Base-by-base conservation (phyloP, 2,113 vertebrate species). In the Rhinogobius similis region DNA sequence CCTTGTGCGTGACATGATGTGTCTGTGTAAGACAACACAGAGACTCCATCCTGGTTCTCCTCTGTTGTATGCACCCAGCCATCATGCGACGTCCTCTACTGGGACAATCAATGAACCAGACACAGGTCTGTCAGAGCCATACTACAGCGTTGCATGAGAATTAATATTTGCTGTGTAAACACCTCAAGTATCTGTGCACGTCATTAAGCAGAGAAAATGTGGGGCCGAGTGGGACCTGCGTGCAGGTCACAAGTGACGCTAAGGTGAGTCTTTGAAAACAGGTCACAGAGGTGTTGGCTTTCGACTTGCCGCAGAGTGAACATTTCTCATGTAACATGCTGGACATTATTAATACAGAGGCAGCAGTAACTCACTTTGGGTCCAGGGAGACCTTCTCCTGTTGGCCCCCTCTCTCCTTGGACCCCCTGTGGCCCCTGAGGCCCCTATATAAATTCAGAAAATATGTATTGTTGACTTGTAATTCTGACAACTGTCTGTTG, bases 341-440 rank as follows among this genome's bases (percentile, higher is more conserved):
- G 23, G 52, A 53, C 10, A 53, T 52, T 52, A 52, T n/a, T n/a
- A 24, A 70, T 46, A 66, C 48, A 32, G 61, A 75, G 79, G 4
- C 62, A 61, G 53, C 18, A 10, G 0, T 16, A 55, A 68, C 81
- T 63, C 90, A 97, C 96, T 94, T 97, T 97, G 73, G 93, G 78
- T 78, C 95, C 95, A 72, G 94, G 95, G 24, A 94, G 86, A 20
- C 96, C 96, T 87, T 97, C 96, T 83, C 95, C 96, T 53, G 86
- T 72, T 2, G 66, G 80, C 24, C 96, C 95, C 82, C 93, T 94
- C 85, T 96, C 96, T 86, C 96, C 96, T 85, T 91, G 93, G 80
- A 92, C 63, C 65, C 96, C 96, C 82, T 95, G 95, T 75, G 92
- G 92, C 88, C 96, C 96, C 88, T 94, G 95, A 89, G 94, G 91